These are phyloP conservation scores for Falco rusticolus DNA, from an alignment of 2,797 vertebrate genomes.

Conservation along the genomic window DNA sequence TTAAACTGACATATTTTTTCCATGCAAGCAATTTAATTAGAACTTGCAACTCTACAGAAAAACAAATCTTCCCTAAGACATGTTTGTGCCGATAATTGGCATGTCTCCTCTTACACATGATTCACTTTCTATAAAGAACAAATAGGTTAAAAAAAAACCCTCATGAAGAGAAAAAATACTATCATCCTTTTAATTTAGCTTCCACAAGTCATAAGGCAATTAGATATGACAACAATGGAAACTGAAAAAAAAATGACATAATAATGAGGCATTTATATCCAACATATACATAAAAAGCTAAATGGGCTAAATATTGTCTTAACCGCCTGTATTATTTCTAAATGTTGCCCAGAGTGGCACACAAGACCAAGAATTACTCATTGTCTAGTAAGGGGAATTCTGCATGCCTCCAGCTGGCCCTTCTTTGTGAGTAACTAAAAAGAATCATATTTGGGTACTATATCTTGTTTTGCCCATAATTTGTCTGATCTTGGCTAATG, in stretches of 20 bases:
- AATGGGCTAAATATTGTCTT: background rate
- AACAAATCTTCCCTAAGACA: background rate
- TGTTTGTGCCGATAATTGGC: background rate
- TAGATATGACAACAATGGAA: background rate
- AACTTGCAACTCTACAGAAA: background rate
- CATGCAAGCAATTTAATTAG: background rate
- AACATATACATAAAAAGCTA: background rate
- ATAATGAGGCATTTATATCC: background rate
- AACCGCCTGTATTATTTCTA: background rate
- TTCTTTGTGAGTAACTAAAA: background rate
- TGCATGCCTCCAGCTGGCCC: background rate
- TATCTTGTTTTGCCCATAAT: background rate
- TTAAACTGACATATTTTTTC: background rate
- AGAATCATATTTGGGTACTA: background rate
- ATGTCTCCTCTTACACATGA: accelerated
- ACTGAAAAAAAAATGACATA: background rate
- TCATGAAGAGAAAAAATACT: background rate
- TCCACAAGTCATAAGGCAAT: accelerated
- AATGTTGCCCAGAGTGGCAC: background rate
- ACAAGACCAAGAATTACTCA: background rate
- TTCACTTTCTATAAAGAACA: background rate
- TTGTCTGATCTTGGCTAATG: background rate
- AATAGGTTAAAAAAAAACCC: background rate
- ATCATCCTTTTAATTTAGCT: background rate
- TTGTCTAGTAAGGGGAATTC: background rate